Conservation (phyloP, 2,797 vertebrate species). For the Poeciliopsis gracilis region DNA sequence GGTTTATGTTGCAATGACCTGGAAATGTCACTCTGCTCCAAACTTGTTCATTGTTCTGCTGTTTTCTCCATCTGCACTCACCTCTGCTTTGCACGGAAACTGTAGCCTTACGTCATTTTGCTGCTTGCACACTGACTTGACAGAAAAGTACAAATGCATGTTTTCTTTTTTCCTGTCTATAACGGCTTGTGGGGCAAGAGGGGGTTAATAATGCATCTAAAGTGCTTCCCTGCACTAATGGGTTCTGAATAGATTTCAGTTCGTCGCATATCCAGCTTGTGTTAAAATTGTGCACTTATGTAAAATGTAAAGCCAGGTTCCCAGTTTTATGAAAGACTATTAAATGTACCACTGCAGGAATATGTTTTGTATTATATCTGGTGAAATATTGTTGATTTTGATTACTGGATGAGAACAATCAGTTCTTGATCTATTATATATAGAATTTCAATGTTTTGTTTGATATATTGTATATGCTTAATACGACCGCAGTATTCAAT, state of each 20-base stretch:
- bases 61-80: background rate
- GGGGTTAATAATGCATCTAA: constrained; percentile 19
- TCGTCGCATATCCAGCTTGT: constrained; percentile 6
- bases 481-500: background rate
- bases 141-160: constrained; percentile 30
- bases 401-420: background rate
- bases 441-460: background rate
- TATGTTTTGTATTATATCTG: background rate
- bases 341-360: background rate
- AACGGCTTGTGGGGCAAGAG: constrained; percentile 5
- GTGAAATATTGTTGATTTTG: background rate
- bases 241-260: constrained; percentile 9
- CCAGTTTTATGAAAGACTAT: constrained; percentile 1
- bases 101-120: constrained; percentile 20
- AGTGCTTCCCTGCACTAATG: constrained; percentile 14
- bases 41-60: constrained; percentile 19
- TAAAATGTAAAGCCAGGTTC: background rate
- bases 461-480: background rate
- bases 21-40: constrained; percentile 57
- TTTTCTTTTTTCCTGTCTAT: constrained; percentile 11
- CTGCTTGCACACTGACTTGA: constrained; percentile 13
- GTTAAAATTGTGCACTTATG: background rate
- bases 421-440: background rate
- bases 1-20: constrained; percentile 42
- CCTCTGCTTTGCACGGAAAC: constrained; percentile 17